phyloP scores from a whole-genome alignment of 2,113 vertebrate species.

The Varanus salvator region DNA sequence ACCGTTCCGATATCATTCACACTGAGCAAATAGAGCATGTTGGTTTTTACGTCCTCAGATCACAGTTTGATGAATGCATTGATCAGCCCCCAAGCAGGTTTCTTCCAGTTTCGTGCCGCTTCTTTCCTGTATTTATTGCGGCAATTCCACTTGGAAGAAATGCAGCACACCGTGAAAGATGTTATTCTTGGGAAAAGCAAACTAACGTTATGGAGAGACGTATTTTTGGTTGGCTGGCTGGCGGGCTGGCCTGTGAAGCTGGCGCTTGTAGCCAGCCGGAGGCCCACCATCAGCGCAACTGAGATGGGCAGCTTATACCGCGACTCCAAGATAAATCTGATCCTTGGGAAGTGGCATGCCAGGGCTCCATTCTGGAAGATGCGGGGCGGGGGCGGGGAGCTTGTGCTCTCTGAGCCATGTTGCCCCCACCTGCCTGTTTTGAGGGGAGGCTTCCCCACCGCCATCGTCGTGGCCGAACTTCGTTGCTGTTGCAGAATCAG shows the following conservation, averaged over 20 bases:
- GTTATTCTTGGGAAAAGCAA: background rate
- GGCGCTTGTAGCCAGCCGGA: background rate
- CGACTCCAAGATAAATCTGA: no score
- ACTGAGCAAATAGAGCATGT: slow-evolving; percentile 11
- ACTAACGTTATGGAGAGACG: no score
- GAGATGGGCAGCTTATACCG: background rate
- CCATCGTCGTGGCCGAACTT: no score
- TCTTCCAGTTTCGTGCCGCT: slow-evolving; percentile 38
- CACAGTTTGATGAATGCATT: slow-evolving; percentile 21
- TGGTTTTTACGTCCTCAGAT: background rate
- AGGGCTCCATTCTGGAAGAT: background rate
- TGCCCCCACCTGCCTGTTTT: no score
- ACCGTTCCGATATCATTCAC: background rate
- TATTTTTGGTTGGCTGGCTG: no score
- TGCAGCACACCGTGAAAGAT: background rate
- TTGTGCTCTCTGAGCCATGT: no score
- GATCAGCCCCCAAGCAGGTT: slow-evolving; percentile 25
- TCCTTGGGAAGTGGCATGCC: no score
- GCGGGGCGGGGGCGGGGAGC: no score
- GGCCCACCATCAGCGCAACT: background rate
- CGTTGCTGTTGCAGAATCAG: no score
- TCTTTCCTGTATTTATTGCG: slow-evolving; percentile 44
- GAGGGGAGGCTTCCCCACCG: no score
- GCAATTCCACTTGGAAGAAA: slow-evolving; percentile 42
- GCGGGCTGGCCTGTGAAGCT: background rate